Evolutionary conservation across 2,888 invertebrate species (phyloP), one percentile per base, ranked within the genome.

Genomic region (Melanophora roralis): DNA sequence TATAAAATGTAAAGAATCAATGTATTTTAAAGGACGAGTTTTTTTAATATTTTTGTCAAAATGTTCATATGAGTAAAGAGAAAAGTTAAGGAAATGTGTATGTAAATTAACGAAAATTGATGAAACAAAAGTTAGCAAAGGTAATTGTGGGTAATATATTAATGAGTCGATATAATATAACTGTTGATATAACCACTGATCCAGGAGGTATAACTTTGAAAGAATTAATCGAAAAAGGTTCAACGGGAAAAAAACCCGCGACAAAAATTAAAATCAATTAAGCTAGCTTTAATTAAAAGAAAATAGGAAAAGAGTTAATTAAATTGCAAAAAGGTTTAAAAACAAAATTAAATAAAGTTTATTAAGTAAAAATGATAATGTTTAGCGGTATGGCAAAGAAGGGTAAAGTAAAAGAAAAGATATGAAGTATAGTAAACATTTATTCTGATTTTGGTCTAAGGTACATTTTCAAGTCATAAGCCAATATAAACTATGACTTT

Each of bases 101-200:
- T 76, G 80, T 72, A 79, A 80, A 71, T 86, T 88, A 88, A 88
- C 88, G 88, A 89, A 89, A 88, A 88, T 88, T 88, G 88, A 88
- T 88, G 88, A 85, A 85, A 85, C 87, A 87, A 88, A 88, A 87
- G 88, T 89, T 86, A 85, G 86, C 83, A 85, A 84, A 88, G 89
- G 87, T 88, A 88, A 89, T 88, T 88, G 86, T 86, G 85, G 86
- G 85, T 85, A 84, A 88, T 88, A 86, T 85, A 88, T 88, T 88
- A 88, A 88, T 84, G 82, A 83, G 82, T 60, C 68, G 76, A 59
- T 74, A 36, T 43, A 43, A 19, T 16, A 62, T 69, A 69, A 64
- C 21, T 34, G 34, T 14, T 47, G 45, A 62, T 55, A 12, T 55
- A 43, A 59, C 67, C 67, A 51, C 59, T 45, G 49, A 4, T 49